Evolutionary conservation across 1,140 invertebrate genomes (phyloP).

Genomic region (Rhagoletis pomonella): DNA sequence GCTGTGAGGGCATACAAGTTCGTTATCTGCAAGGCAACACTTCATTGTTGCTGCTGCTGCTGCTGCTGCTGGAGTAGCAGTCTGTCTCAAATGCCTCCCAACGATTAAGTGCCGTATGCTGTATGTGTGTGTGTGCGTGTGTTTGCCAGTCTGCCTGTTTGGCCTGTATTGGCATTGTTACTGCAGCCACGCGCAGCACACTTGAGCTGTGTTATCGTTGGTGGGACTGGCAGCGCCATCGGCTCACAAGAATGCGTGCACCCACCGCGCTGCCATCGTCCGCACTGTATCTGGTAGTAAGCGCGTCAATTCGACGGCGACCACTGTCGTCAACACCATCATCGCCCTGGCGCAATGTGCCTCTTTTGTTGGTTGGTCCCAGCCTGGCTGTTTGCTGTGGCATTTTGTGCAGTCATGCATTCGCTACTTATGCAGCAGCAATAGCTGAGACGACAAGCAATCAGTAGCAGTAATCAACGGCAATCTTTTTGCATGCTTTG

Average conservation of each 20-base stretch:
- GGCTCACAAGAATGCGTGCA: too few relatives aligned
- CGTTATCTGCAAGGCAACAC: conserved; percentile 14
- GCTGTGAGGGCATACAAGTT: conserved; percentile 15
- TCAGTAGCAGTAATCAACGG: not conserved
- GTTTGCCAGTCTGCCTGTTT: not conserved
- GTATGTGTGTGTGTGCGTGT: too few relatives aligned
- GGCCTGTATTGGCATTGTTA: conserved; percentile 7
- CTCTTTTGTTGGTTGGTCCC: too few relatives aligned
- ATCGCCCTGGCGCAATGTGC: too few relatives aligned
- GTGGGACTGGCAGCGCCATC: not conserved
- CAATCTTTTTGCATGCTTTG: conserved; percentile 35
- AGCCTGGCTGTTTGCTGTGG: not conserved
- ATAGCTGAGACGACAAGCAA: not conserved
- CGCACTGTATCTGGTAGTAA: too few relatives aligned
- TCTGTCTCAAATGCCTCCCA: not conserved
- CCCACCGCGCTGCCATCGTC: too few relatives aligned
- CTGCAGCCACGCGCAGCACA: conserved; percentile 1
- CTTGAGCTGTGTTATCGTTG: conserved; percentile 21
- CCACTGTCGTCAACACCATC: too few relatives aligned
- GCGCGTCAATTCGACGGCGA: too few relatives aligned
- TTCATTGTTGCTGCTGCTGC: conserved; percentile 16
- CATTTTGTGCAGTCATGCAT: conserved; percentile 42
- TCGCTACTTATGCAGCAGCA: not conserved
- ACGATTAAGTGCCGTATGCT: not conserved
- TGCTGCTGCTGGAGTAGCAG: not conserved